Percentiles rank a stretch among this genome's conserved stretches.
phyloP scores from a whole-genome alignment of 2,888 invertebrate genomes.

The Eilema caniola region DNA sequence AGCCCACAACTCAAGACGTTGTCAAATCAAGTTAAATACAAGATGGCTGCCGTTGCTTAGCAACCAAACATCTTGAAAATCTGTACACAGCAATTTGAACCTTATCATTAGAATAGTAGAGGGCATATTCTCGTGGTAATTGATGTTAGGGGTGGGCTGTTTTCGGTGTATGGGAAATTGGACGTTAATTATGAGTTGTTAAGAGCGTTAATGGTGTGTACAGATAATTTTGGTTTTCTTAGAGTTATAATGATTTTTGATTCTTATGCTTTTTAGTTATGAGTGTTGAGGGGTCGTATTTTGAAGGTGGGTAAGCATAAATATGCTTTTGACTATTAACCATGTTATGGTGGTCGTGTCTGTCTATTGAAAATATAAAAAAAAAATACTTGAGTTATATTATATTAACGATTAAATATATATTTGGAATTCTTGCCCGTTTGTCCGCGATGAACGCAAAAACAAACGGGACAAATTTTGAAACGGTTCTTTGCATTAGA shows the following conservation, averaged over 20 bases:
- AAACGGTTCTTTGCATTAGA: no score
- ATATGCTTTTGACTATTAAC: no score
- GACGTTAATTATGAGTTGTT: slow-evolving; percentile 12
- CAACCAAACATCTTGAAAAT: slow-evolving; percentile 65
- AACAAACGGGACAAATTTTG: no score
- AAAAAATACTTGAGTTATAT: no score
- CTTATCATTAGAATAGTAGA: slow-evolving; percentile 38
- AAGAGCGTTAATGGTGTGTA: slow-evolving; percentile 32
- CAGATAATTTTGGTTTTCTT: slow-evolving; percentile 40
- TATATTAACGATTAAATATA: no score
- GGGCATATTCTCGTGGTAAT: slow-evolving; percentile 35
- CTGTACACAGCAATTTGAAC: slow-evolving; percentile 48
- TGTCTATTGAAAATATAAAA: neutral
- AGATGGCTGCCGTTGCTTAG: slow-evolving; percentile 73
- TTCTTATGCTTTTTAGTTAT: slow-evolving; percentile 19
- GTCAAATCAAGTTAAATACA: slow-evolving; percentile 68
- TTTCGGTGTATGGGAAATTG: slow-evolving; percentile 30
- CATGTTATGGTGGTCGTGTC: no score
- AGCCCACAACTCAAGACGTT: slow-evolving; percentile 82
- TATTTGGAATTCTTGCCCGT: no score
- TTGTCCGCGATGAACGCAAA: no score
- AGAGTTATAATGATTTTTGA: slow-evolving; percentile 43
- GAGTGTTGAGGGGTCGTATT: neutral
- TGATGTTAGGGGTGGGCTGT: slow-evolving; percentile 37
- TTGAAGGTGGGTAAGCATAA: neutral